phyloP scores from a whole-genome alignment of 92 coral and sea anemone species.

The Palythoa heliodiscus region DNA sequence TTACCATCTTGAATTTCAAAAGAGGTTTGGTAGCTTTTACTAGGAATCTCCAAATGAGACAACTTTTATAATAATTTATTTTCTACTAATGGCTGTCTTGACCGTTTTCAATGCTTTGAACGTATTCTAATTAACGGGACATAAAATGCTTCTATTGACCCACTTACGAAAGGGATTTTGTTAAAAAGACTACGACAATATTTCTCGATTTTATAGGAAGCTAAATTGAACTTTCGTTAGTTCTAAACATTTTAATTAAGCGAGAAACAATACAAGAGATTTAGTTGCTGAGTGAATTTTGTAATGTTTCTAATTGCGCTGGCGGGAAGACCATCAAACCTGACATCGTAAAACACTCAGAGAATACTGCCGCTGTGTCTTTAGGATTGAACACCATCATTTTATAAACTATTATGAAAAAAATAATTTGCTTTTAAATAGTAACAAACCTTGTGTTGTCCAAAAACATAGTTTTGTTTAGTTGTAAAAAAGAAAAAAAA shows the following conservation, averaged over 20 bases:
- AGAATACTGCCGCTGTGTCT: neutral
- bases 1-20: slow-evolving; percentile 1
- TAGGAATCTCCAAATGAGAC: neutral
- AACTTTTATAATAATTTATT: slow-evolving; percentile 2
- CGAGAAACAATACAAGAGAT: neutral
- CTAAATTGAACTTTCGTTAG: neutral
- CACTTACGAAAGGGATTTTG: slow-evolving; percentile 6
- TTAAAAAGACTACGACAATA: neutral
- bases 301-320: neutral
- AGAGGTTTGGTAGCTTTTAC: neutral
- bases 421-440: neutral
- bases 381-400: neutral
- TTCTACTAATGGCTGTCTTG: neutral
- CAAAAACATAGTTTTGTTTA: neutral
- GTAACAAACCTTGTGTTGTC: neutral
- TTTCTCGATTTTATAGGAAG: neutral
- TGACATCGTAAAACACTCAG: neutral
- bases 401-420: neutral
- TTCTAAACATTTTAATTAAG: neutral
- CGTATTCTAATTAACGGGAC: neutral
- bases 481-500: no score
- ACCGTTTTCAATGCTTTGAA: neutral
- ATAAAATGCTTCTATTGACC: slow-evolving; percentile 6
- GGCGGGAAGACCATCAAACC: neutral
- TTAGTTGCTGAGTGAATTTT: neutral